Base-by-base conservation (phyloP, 2,888 invertebrate species). In the Amphipyra tragopoginis region DNA sequence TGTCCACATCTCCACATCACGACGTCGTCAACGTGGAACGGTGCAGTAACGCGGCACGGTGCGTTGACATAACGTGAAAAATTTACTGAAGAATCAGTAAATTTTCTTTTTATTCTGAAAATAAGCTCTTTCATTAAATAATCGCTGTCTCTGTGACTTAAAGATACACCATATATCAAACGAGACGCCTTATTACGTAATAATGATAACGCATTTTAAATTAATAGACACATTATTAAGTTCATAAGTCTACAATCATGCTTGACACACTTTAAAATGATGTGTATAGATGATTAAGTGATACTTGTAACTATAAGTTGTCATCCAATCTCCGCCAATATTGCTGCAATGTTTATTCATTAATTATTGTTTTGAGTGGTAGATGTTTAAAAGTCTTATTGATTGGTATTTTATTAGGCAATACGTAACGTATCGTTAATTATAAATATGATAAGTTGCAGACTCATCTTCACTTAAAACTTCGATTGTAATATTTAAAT, bases 181-280 rank as follows among this genome's bases (percentile, higher is more conserved):
- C n/a, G n/a, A n/a, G 21, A 21, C 21, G 21, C 21, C 3, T 1
- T 15, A 39, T 52, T 49, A 67, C 21, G 13, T 7, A 59, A 44
- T 29, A 11, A 38, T 53, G 52, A 45, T 29, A 2, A 9, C 40
- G 29, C 29, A 49, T 8, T 45, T 59, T 34, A 6, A 8, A 47
- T 47, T 8, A 8, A 47, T 47, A 21, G 21, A 36, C 33, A 51
- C 33, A 51, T 11, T 26, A 0, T 34, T 50, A 40, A 64, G 58
- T 51, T 58, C 53, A 71, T 13, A 51, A 62, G 15, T 38, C 26
- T 13, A 48, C 34, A 38, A 29, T 36, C 9, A 53, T 15, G 34
- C 40, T 70, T 70, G 68, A 58, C 72, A 71, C 0, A 57, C 44
- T 44, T 69, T 8, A 10, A 5, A 10, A 38, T 36, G 38, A 8